These are phyloP conservation scores for Heteropelma amictum DNA, from an alignment of 2,888 invertebrate species.

Conservation along the genomic window DNA sequence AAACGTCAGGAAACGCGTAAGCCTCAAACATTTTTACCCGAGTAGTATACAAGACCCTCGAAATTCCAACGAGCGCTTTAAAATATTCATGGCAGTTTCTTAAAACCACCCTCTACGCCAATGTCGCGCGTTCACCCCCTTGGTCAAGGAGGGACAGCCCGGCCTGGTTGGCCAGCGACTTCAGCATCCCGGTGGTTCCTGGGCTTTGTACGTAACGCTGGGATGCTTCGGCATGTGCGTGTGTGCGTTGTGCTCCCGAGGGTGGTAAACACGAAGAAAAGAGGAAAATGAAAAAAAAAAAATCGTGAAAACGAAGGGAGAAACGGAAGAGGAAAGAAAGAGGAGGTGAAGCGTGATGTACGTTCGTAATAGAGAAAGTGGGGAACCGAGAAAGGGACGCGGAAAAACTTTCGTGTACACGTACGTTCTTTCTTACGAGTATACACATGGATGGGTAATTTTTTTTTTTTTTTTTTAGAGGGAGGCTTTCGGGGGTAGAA, in stretches of 20 bases:
- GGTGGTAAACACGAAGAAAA: constrained; percentile 44
- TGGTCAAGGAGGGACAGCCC: constrained; percentile 64
- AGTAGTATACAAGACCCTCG: background rate
- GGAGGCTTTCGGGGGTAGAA: background rate
- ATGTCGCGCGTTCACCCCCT: constrained; percentile 66
- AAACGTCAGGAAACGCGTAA: too few species aligned
- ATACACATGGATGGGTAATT: background rate
- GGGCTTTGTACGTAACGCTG: constrained; percentile 26
- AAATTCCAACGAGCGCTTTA: constrained; percentile 41
- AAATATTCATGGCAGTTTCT: constrained; percentile 61
- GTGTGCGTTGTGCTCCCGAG: constrained; percentile 25
- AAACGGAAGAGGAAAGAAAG: background rate
- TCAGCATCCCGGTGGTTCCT: constrained; percentile 48
- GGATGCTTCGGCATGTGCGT: constrained; percentile 35
- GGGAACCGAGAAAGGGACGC: constrained; percentile 5
- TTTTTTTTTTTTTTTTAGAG: too few species aligned
- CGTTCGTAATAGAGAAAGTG: constrained; percentile 8
- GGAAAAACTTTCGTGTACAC: constrained; percentile 11
- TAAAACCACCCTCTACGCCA: constrained; percentile 65
- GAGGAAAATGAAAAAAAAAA: constrained; percentile 55
- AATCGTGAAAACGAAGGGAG: constrained; percentile 36
- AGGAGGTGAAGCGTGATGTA: background rate
- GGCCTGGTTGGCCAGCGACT: constrained; percentile 45
- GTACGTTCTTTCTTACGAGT: constrained; percentile 1
- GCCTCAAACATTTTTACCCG: too few species aligned